Conservation (phyloP, 2,888 invertebrate species). For the Caenorhabditis sp. region DNA sequence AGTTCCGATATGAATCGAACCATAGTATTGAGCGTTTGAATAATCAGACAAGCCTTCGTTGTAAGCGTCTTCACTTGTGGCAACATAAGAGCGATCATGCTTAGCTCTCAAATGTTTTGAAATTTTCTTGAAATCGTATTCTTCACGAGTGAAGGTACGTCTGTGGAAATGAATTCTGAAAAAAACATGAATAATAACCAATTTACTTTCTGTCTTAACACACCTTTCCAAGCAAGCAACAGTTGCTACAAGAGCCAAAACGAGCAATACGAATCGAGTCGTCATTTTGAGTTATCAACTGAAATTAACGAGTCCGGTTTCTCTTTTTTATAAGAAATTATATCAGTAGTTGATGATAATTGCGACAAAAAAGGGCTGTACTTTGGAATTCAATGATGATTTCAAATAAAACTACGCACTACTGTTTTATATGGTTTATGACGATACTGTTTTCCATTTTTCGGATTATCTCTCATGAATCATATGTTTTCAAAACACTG, state of each 20-base stretch:
- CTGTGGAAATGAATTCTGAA: slow-evolving; percentile 52
- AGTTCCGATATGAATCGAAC: slow-evolving; percentile 74
- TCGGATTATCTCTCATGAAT: neutral
- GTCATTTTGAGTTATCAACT: slow-evolving; percentile 39
- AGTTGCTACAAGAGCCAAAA: slow-evolving; percentile 38
- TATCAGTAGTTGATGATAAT: neutral
- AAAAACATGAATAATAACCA: neutral
- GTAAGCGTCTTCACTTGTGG: slow-evolving; percentile 42
- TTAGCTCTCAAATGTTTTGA: slow-evolving; percentile 46
- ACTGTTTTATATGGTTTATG: neutral
- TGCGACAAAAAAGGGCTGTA: neutral
- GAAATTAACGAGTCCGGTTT: slow-evolving; percentile 13
- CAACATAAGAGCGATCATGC: slow-evolving; percentile 43
- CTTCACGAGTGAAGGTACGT: slow-evolving; percentile 36
- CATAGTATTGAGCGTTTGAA: slow-evolving; percentile 73
- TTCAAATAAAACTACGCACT: neutral
- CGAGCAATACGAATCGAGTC: slow-evolving; percentile 30
- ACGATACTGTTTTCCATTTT: neutral
- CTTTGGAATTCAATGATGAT: neutral
- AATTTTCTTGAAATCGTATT: slow-evolving; percentile 44
- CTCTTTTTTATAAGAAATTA: neutral
- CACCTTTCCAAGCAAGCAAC: slow-evolving; percentile 37
- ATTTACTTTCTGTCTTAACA: neutral
- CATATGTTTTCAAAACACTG: neutral
- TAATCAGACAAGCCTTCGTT: slow-evolving; percentile 59